Evolutionary conservation across 2,113 vertebrate species (phyloP).

Genomic region (Salvelinus fontinalis): DNA sequence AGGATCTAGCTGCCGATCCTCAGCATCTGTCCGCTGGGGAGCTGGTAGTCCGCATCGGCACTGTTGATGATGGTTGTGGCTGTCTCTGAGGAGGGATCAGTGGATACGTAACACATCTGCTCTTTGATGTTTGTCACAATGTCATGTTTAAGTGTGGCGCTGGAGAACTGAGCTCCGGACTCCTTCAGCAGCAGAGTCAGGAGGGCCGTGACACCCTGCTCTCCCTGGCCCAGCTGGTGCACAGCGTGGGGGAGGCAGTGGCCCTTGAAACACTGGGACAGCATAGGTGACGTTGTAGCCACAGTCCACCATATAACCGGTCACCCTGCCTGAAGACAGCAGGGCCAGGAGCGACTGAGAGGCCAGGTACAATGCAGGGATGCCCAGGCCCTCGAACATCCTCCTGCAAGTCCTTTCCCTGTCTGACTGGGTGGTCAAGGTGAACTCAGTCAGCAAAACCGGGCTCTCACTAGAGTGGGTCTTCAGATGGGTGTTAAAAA

Average conservation of each 20-base stretch:
- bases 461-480: background rate
- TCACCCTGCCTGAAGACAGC: background rate
- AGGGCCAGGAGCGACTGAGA: background rate
- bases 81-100: background rate
- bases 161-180: background rate
- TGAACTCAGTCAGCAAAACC: background rate
- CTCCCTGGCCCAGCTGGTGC: background rate
- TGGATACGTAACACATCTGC: background rate
- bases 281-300: background rate
- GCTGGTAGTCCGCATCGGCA: constrained; percentile 49
- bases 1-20: constrained; percentile 56
- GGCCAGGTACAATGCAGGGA: background rate
- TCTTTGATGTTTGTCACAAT: background rate
- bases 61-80: background rate
- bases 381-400: background rate
- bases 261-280: background rate
- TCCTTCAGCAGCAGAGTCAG: background rate
- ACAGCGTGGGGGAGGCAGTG: background rate
- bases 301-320: background rate
- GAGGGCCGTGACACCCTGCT: background rate
- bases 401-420: background rate
- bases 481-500: background rate
- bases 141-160: background rate
- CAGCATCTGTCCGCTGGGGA: constrained; percentile 54
- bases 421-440: background rate